These are phyloP conservation scores for Zoanthus sansibaricus DNA, from an alignment of 92 coral and sea anemone species.

Conservation along the genomic window DNA sequence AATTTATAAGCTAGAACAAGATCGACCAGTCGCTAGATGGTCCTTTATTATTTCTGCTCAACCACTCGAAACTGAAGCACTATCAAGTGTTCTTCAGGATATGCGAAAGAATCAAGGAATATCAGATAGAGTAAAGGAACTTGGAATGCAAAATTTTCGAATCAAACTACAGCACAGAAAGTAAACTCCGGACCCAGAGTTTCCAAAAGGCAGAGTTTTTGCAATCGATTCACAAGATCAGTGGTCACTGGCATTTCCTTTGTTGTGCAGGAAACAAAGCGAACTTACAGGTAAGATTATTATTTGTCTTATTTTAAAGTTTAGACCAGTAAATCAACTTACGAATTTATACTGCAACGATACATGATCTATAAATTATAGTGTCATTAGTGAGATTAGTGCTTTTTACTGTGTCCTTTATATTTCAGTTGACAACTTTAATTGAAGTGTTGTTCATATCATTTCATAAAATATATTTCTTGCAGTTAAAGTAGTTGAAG, in stretches of 20 bases:
- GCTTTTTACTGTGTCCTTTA: slow-evolving; percentile 40
- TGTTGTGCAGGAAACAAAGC: slow-evolving; percentile 35
- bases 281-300: slow-evolving; percentile 42
- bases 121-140: slow-evolving; percentile 52
- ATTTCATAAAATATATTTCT: slow-evolving; percentile 49
- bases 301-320: slow-evolving; percentile 43
- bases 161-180: slow-evolving; percentile 55
- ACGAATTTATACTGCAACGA: slow-evolving; percentile 38
- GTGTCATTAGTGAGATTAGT: slow-evolving; percentile 44
- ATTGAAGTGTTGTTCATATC: slow-evolving; percentile 45
- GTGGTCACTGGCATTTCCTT: slow-evolving; percentile 43
- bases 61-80: slow-evolving; percentile 47
- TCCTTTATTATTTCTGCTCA: slow-evolving; percentile 55
- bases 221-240: slow-evolving; percentile 52
- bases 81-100: slow-evolving; percentile 52
- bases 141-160: slow-evolving; percentile 36
- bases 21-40: slow-evolving; percentile 48
- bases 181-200: slow-evolving; percentile 54
- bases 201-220: slow-evolving; percentile 52
- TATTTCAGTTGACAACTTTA: slow-evolving; percentile 47
- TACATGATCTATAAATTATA: slow-evolving; percentile 41
- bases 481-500: slow-evolving; percentile 48
- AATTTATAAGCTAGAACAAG: slow-evolving; percentile 50
- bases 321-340: slow-evolving; percentile 38
- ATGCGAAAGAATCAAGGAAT: slow-evolving; percentile 52